phyloP scores from a whole-genome alignment of 1,140 invertebrate genomes.

The Bombus superbus region DNA sequence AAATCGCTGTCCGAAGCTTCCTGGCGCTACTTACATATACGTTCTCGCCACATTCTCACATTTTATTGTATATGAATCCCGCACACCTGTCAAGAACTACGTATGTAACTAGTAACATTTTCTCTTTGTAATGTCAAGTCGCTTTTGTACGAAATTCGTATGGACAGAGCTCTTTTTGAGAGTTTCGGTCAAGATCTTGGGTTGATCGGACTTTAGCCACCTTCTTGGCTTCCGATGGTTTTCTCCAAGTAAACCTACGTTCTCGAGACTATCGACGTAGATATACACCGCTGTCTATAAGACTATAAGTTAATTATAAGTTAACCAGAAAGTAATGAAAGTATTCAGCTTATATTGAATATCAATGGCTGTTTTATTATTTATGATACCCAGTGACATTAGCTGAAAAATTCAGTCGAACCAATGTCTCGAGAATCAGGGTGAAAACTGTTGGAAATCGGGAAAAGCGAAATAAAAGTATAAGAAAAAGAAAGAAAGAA shows the following conservation, averaged over 20 bases:
- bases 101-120: conserved; percentile 29
- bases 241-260: not conserved
- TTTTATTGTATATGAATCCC: conserved; percentile 55
- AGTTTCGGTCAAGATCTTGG: conserved; percentile 46
- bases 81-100: conserved; percentile 48
- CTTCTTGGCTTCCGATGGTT: conserved; percentile 33
- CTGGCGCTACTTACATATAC: conserved; percentile 55
- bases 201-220: conserved; percentile 11
- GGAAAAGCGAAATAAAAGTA: conserved; percentile 20
- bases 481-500: not conserved
- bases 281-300: not conserved
- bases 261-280: not conserved
- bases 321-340: too few relatives aligned
- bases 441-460: conserved; percentile 48
- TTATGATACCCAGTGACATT: not conserved
- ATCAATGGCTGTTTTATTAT: not conserved
- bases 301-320: too few relatives aligned
- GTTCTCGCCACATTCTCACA: conserved; percentile 62
- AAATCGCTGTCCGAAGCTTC: conserved; percentile 67
- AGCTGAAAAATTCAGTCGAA: not conserved
- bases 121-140: conserved; percentile 39
- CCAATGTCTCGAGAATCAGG: not conserved
- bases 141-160: conserved; percentile 31
- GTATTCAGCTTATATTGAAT: not conserved
- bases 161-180: conserved; percentile 31